Percentiles rank a stretch among this genome's conserved stretches.
Evolutionary conservation across 2,888 invertebrate genomes (phyloP).

Genomic region (Seira ritae): DNA sequence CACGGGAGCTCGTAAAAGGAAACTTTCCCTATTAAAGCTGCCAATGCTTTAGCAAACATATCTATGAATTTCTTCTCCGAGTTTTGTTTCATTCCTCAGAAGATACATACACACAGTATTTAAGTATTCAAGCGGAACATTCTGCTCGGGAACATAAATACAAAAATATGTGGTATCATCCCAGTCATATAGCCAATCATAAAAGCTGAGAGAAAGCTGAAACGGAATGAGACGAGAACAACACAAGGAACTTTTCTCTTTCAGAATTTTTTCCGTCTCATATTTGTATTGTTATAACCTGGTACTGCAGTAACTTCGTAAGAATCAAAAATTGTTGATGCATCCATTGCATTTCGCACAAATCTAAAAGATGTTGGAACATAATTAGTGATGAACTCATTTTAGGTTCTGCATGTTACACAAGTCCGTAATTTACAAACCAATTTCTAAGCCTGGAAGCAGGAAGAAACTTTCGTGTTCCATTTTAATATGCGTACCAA

Average conservation of each 20-base stretch:
- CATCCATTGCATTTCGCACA: too few relatives aligned
- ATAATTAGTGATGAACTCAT: neutral
- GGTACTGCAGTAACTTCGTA: too few relatives aligned
- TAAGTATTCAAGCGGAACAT: conserved; percentile 16
- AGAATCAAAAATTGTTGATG: too few relatives aligned
- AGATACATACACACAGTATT: neutral
- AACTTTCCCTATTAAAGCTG: conserved; percentile 20
- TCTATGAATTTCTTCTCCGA: neutral
- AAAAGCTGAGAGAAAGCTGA: conserved; percentile 31
- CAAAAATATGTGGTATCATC: conserved; percentile 40
- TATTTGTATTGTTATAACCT: neutral
- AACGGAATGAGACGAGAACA: neutral
- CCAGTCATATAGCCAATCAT: conserved; percentile 46
- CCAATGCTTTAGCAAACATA: neutral
- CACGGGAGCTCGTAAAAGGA: neutral
- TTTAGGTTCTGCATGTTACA: too few relatives aligned
- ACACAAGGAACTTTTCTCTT: neutral
- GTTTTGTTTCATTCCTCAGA: neutral
- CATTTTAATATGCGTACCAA: too few relatives aligned
- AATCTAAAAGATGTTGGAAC: neutral
- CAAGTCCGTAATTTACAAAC: too few relatives aligned
- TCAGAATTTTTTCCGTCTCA: neutral
- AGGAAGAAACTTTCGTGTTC: too few relatives aligned
- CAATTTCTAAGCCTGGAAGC: too few relatives aligned
- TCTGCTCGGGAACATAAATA: conserved; percentile 26